Conservation (phyloP, 2,113 vertebrate species). For the Apeltes quadracus region DNA sequence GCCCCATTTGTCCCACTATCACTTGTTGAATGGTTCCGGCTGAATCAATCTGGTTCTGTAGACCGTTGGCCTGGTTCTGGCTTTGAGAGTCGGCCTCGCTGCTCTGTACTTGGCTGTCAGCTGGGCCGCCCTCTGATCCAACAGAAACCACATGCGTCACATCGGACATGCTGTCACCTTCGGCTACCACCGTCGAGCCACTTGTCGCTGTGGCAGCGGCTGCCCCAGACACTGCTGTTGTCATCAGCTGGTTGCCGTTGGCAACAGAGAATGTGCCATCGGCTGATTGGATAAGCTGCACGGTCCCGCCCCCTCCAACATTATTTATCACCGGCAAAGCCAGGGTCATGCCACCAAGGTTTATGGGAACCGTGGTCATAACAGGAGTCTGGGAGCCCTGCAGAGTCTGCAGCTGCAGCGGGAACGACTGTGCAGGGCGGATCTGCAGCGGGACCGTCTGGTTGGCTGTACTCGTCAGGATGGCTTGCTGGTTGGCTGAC, state of each 20-base stretch:
- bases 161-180: conserved; percentile 84
- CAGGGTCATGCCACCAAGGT: conserved; percentile 95
- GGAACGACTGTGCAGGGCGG: conserved; percentile 93
- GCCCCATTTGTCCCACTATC: conserved; percentile 93
- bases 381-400: conserved; percentile 92
- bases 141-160: conserved; percentile 84
- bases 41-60: conserved; percentile 87
- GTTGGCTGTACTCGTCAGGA: conserved; percentile 90
- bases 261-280: conserved; percentile 91
- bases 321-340: conserved; percentile 96
- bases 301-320: conserved; percentile 85
- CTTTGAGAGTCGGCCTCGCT: conserved; percentile 83
- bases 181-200: conserved; percentile 78
- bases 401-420: conserved; percentile 93
- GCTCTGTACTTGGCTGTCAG: conserved; percentile 83
- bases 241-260: conserved; percentile 89
- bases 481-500: conserved; percentile 75
- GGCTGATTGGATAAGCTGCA: conserved; percentile 89
- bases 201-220: conserved; percentile 80
- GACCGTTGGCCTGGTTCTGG: conserved; percentile 90
- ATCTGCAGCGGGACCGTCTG: conserved; percentile 94
- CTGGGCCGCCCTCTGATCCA: conserved; percentile 77
- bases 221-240: conserved; percentile 81
- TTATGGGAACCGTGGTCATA: conserved; percentile 96
- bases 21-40: conserved; percentile 92